Percentiles rank a stretch among this genome's conserved stretches.
Conservation (phyloP, 2,797 vertebrate species). For the Melanotaenia nigrans region DNA sequence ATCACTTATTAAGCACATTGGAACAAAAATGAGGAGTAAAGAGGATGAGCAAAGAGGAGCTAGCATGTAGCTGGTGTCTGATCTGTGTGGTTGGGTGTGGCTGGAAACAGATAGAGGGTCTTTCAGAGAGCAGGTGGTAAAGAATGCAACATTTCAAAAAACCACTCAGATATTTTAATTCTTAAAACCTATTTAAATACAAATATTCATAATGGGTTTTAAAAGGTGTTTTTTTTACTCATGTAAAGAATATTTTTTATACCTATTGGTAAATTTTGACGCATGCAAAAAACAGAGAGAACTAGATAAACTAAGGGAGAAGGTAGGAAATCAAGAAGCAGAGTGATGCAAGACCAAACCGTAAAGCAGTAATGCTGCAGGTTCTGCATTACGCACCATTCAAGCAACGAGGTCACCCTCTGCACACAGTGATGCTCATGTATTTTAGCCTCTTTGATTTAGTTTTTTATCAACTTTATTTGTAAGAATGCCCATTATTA, state of each 20-base stretch:
- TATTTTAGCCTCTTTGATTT: neutral
- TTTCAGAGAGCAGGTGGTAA: constrained; percentile 6
- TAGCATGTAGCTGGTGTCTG: constrained; percentile 29
- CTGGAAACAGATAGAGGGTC: constrained; percentile 16
- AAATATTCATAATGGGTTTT: constrained; percentile 5
- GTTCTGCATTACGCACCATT: constrained; percentile 38
- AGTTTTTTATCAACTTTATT: neutral
- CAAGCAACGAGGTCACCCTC: constrained; percentile 49
- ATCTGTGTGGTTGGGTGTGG: constrained; percentile 54
- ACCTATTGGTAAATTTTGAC: constrained; percentile 8
- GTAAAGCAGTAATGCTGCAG: constrained; percentile 56
- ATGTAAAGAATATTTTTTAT: neutral
- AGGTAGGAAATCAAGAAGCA: constrained; percentile 13
- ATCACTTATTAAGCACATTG: constrained; percentile 74
- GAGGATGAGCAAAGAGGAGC: constrained; percentile 28
- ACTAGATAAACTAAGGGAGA: neutral
- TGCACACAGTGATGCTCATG: neutral
- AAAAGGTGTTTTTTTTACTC: neutral
- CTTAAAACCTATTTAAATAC: neutral
- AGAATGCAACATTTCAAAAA: constrained; percentile 21
- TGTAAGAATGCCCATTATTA: neutral
- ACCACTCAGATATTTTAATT: constrained; percentile 5
- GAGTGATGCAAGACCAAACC: constrained; percentile 67
- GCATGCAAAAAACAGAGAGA: constrained; percentile 6
- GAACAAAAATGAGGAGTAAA: constrained; percentile 58